Conservation (phyloP, 1,140 invertebrate species). For the Tetragnatha versicolor region DNA sequence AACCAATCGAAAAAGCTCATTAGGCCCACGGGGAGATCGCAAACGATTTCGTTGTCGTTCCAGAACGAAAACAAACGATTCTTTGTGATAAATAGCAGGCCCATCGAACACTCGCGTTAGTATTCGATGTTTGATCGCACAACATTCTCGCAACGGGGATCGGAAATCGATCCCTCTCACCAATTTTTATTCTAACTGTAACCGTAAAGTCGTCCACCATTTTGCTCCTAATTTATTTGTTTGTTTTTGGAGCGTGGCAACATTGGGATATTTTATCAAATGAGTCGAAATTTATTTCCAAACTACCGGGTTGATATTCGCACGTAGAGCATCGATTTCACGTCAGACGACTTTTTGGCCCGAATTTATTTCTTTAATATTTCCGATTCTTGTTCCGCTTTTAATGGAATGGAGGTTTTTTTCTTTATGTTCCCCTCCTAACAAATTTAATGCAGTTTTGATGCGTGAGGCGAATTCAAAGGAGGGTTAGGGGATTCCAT, state of each 20-base stretch:
- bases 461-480: neutral
- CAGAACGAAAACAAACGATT: slow-evolving; percentile 11
- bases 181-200: neutral
- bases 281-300: neutral
- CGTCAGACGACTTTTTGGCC: neutral
- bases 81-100: neutral
- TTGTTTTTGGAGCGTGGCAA: neutral
- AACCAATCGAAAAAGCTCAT: neutral
- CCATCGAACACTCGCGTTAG: neutral
- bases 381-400: neutral
- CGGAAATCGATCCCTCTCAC: neutral
- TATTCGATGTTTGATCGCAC: neutral
- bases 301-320: neutral
- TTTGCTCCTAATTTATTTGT: too few species aligned
- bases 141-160: neutral
- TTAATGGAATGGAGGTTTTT: neutral
- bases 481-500: too few species aligned
- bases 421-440: neutral
- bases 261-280: neutral
- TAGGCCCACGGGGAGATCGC: neutral
- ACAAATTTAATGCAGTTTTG: neutral
- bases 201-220: neutral
- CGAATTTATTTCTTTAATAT: slow-evolving; percentile 11
- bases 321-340: neutral
- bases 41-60: neutral